These are phyloP conservation scores for Camponotus pennsylvanicus DNA, from an alignment of 1,140 invertebrate species.

Conservation along the genomic window DNA sequence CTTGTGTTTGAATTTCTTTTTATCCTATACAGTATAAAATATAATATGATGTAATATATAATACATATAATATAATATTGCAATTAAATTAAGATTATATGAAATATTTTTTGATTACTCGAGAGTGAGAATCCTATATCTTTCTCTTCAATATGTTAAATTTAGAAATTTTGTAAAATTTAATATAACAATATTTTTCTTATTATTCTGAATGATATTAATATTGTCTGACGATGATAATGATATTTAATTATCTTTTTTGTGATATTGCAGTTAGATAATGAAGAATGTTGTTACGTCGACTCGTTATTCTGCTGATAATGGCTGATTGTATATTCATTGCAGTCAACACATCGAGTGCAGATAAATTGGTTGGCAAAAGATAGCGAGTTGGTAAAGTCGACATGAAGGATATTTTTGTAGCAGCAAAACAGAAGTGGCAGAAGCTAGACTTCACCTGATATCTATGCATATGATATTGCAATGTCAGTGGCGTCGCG, in stretches of 20 bases:
- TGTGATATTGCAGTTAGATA: slow-evolving; percentile 17
- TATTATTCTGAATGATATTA: background rate
- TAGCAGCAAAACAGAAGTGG: slow-evolving; percentile 74
- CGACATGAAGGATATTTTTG: slow-evolving; percentile 78
- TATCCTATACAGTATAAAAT: background rate
- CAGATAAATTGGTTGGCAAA: slow-evolving; percentile 70
- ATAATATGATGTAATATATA: too few relatives aligned
- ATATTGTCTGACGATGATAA: background rate
- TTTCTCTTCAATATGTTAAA: background rate
- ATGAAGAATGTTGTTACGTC: slow-evolving; percentile 22
- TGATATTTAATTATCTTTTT: slow-evolving; percentile 14
- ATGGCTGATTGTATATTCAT: background rate
- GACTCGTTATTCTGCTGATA: background rate
- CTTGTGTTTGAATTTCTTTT: background rate
- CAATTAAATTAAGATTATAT: background rate
- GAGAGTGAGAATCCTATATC: background rate
- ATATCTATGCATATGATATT: slow-evolving; percentile 38
- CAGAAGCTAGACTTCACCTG: slow-evolving; percentile 46
- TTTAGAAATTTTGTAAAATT: background rate
- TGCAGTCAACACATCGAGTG: slow-evolving; percentile 1
- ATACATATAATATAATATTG: background rate
- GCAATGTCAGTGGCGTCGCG: background rate
- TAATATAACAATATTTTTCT: background rate
- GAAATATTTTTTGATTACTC: background rate
- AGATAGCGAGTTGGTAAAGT: slow-evolving; percentile 77